A percentile compares a stretch with the other conserved stretches of the same genome.
These are phyloP conservation scores for Hoplodrina ambigua DNA, from an alignment of 2,888 invertebrate species.

Conservation along the genomic window DNA sequence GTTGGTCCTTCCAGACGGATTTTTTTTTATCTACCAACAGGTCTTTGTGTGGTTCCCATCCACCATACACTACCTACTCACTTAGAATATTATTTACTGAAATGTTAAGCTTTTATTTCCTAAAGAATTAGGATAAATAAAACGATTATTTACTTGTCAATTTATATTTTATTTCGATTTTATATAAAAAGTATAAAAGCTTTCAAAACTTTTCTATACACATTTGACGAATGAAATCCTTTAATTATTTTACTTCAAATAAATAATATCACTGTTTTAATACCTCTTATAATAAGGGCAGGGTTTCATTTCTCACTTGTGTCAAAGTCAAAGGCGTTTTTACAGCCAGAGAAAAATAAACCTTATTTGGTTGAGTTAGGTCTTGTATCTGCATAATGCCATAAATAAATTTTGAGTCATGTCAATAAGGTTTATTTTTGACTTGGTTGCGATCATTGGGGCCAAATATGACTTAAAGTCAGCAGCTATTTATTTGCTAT, in stretches of 20 bases:
- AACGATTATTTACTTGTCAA: slow-evolving; percentile 42
- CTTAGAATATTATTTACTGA: background rate
- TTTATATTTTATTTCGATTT: slow-evolving; percentile 57
- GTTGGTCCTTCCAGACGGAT: too few species aligned
- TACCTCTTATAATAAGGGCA: slow-evolving; percentile 13
- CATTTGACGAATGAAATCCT: slow-evolving; percentile 31
- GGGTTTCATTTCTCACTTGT: slow-evolving; percentile 24
- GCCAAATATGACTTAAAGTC: slow-evolving; percentile 1
- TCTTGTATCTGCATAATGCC: background rate
- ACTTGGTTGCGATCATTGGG: too few species aligned
- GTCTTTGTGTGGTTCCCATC: background rate
- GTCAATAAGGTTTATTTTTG: slow-evolving; percentile 24
- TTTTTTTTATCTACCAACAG: background rate
- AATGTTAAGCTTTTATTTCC: background rate
- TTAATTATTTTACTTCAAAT: slow-evolving; percentile 35
- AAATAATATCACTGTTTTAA: slow-evolving; percentile 52
- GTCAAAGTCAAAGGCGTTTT: background rate
- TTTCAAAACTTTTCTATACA: slow-evolving; percentile 2
- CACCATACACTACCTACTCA: too few species aligned
- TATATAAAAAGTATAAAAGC: slow-evolving; percentile 63
- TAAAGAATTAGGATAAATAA: slow-evolving; percentile 46
- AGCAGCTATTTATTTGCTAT: background rate
- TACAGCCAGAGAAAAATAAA: slow-evolving; percentile 16
- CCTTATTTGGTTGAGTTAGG: background rate
- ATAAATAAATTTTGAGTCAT: background rate